Evolutionary conservation across 2,888 invertebrate species (phyloP), one percentile per base, ranked within the genome.

Genomic region (Microctonus aethiopoides): DNA sequence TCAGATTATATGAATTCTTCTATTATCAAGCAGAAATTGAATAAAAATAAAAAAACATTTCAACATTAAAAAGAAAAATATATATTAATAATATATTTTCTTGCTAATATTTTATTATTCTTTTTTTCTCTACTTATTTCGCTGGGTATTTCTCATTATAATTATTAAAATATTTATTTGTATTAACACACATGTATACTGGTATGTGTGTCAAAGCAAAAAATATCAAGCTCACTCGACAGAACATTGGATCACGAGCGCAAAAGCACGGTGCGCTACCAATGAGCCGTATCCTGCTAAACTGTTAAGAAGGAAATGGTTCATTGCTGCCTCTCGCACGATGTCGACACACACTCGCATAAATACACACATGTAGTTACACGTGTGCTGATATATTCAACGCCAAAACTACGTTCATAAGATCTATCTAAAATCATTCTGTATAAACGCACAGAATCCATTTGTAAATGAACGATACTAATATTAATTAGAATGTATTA

Each of bases 211-310:
- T 46, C 46, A 46, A 46, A 7, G 46, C 79, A 79, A 75, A 77
- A 77, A 78, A 76, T 70, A 74, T 76, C 54, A 62, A 78, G 77
- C 78, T 52, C 80, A 80, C 81, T 82, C 81, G 81, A 81, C 61
- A 70, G 67, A 57, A 79, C 78, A 77, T 66, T 83, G 81, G 81
- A 84, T 83, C 81, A 82, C 82, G 80, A 83, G 77, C 78, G 80
- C 79, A 61, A 65, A 80, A 81, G 80, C 80, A 81, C 81, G 79
- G 81, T 83, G 83, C 76, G 56, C 81, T 79, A 83, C 80, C 86
- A 87, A 87, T 86, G 86, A 87, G 86, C 83, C 84, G 86, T 87
- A 87, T 87, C 87, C 87, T 87, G 87, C 86, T 86, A 84, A 85
- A 86, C 86, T 84, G 84, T 85, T 87, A 87, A 87, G 87, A 86